These are phyloP conservation scores for Ophioderma brevispina DNA, from an alignment of 35 echinoderm and acorn worm genomes.

Conservation along the genomic window DNA sequence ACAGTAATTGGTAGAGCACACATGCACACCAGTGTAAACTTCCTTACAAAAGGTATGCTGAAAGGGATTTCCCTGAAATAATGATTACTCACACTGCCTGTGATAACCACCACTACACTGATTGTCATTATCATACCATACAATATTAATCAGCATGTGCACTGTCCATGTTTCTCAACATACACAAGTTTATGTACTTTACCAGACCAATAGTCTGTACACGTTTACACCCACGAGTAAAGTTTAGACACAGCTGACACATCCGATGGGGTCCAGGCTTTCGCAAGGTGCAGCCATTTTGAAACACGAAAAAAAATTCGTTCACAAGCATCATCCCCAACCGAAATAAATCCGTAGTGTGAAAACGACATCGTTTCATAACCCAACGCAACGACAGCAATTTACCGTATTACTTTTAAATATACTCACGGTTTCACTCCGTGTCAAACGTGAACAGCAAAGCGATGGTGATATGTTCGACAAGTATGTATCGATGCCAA, in stretches of 20 bases:
- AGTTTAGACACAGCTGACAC: neutral
- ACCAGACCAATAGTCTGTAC: neutral
- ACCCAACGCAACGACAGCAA: neutral
- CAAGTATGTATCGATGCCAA: neutral
- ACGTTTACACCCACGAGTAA: neutral
- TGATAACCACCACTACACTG: neutral
- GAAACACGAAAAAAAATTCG: neutral
- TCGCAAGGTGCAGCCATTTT: constrained; percentile 3
- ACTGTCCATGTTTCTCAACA: neutral
- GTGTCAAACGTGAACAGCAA: neutral
- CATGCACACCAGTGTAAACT: neutral
- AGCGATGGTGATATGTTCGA: neutral
- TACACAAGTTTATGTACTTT: neutral
- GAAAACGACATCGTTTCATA: neutral
- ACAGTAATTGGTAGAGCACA: neutral
- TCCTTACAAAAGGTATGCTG: neutral
- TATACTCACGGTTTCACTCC: neutral
- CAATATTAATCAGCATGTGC: neutral
- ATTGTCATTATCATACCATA: neutral
- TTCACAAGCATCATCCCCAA: neutral
- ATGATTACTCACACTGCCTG: neutral
- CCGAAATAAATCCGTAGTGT: neutral
- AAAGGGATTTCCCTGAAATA: neutral
- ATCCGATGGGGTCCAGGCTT: neutral
- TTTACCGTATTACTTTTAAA: neutral